A percentile compares a stretch with the other conserved stretches of the same genome.
Evolutionary conservation across 2,113 vertebrate genomes (phyloP).

Genomic region (Ictalurus punctatus): DNA sequence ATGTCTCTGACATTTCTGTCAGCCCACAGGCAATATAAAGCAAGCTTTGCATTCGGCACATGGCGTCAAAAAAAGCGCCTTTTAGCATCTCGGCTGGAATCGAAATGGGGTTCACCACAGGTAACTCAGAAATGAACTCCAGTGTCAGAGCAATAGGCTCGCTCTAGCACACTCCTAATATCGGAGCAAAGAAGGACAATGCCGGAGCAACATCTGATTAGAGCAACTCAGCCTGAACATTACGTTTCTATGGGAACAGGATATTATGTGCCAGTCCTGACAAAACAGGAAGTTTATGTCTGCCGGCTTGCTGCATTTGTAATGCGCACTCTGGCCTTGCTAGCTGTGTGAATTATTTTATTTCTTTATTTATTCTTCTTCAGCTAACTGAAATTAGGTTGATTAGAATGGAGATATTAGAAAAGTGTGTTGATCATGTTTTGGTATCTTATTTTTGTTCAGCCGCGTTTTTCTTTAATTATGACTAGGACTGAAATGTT

Average conservation of each 20-base stretch:
- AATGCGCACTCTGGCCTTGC: constrained; percentile 27
- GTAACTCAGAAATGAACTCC: constrained; percentile 54
- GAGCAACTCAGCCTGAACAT: constrained; percentile 47
- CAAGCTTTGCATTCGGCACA: constrained; percentile 42
- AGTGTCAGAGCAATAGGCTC: constrained; percentile 43
- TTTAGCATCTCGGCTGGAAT: constrained; percentile 51
- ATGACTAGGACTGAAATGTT: not conserved
- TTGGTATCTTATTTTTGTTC: not conserved
- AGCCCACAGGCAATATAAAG: constrained; percentile 40
- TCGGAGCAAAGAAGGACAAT: constrained; percentile 49
- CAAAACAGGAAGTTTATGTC: constrained; percentile 61
- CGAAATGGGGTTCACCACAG: constrained; percentile 55
- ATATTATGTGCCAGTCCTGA: constrained; percentile 50
- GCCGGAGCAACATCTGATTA: constrained; percentile 57
- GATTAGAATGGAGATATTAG: not conserved
- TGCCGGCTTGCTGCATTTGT: constrained; percentile 49
- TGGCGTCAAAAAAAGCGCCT: constrained; percentile 30
- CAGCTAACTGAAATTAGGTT: not conserved
- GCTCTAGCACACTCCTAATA: constrained; percentile 44
- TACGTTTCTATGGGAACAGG: constrained; percentile 63
- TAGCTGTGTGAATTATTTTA: not conserved
- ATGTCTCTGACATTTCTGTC: constrained; percentile 52
- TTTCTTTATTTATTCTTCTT: too few relatives aligned
- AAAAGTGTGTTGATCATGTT: not conserved
- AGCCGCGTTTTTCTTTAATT: not conserved